phyloP scores from a whole-genome alignment of 92 coral and sea anemone species.

The Epizoanthus stellaris region DNA sequence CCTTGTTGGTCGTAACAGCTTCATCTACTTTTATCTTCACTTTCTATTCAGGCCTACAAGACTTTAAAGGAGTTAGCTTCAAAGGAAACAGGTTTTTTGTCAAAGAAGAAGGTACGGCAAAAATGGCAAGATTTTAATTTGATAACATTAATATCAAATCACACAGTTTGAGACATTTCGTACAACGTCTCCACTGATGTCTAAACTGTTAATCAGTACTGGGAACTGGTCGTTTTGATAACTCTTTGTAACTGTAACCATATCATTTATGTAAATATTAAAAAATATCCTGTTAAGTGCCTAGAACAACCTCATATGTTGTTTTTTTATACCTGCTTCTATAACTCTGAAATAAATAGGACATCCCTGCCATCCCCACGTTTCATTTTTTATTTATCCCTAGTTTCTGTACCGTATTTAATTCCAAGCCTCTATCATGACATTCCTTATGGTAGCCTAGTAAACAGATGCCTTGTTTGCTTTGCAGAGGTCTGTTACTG shows the following conservation, averaged over 20 bases:
- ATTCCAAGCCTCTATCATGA: too few relatives aligned
- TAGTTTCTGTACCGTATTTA: too few relatives aligned
- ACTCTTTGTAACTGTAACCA: too few relatives aligned
- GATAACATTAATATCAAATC: neutral
- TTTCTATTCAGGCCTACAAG: slow-evolving; percentile 74
- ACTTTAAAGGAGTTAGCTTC: slow-evolving; percentile 82
- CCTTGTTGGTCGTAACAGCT: neutral
- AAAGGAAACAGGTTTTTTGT: slow-evolving; percentile 70
- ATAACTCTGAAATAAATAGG: neutral
- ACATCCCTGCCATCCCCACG: too few relatives aligned
- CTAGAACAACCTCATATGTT: neutral
- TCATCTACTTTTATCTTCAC: neutral
- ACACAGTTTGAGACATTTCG: neutral
- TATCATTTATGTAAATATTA: too few relatives aligned
- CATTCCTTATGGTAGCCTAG: too few relatives aligned
- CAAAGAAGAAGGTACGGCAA: slow-evolving; percentile 82
- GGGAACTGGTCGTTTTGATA: neutral
- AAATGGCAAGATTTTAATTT: neutral
- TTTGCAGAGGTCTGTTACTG: too few relatives aligned
- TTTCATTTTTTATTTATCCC: too few relatives aligned
- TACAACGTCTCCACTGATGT: too few relatives aligned
- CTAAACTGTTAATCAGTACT: neutral
- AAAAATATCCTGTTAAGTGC: too few relatives aligned
- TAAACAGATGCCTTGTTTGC: too few relatives aligned
- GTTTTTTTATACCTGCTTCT: neutral